phyloP scores from a whole-genome alignment of 2,113 vertebrate species.

The Percina caprodes region DNA sequence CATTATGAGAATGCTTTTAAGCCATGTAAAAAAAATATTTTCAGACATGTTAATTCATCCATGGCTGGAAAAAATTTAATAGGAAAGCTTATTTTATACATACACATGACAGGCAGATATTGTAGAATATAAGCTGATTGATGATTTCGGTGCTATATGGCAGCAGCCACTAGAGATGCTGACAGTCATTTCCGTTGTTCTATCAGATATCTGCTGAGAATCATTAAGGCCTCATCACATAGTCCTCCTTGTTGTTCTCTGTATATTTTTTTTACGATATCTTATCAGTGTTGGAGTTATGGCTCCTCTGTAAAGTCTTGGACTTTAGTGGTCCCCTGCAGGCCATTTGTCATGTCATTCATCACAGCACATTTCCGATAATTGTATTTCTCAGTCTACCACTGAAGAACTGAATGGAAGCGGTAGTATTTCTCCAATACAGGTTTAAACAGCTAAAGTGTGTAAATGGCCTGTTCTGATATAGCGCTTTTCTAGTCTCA shows the following conservation, averaged over 20 bases:
- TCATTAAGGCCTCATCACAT: conserved; percentile 35
- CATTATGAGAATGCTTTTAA: conserved; percentile 7
- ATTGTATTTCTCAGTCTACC: conserved; percentile 26
- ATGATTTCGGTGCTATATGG: conserved; percentile 17
- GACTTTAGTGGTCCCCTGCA: conserved; percentile 29
- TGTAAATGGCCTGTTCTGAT: too few species aligned
- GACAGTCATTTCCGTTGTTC: conserved; percentile 12
- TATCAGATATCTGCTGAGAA: conserved; percentile 34
- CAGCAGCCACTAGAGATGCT: neutral
- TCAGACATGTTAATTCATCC: neutral
- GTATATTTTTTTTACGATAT: conserved; percentile 45
- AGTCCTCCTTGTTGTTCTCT: neutral
- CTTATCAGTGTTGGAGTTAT: conserved; percentile 40
- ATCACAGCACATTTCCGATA: conserved; percentile 55
- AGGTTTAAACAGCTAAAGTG: conserved; percentile 16
- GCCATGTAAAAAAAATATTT: neutral
- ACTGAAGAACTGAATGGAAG: conserved; percentile 27
- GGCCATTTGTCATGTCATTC: conserved; percentile 60
- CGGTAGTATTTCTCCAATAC: neutral
- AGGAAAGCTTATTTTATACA: neutral
- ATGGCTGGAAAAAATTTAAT: neutral
- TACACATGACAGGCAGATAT: neutral
- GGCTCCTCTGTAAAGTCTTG: conserved; percentile 32
- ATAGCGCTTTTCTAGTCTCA: too few species aligned
- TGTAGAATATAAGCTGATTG: neutral